A percentile compares a stretch with the other conserved stretches of the same genome.
These are phyloP conservation scores for Halictus rubicundus DNA, from an alignment of 1,140 invertebrate species.

Conservation along the genomic window DNA sequence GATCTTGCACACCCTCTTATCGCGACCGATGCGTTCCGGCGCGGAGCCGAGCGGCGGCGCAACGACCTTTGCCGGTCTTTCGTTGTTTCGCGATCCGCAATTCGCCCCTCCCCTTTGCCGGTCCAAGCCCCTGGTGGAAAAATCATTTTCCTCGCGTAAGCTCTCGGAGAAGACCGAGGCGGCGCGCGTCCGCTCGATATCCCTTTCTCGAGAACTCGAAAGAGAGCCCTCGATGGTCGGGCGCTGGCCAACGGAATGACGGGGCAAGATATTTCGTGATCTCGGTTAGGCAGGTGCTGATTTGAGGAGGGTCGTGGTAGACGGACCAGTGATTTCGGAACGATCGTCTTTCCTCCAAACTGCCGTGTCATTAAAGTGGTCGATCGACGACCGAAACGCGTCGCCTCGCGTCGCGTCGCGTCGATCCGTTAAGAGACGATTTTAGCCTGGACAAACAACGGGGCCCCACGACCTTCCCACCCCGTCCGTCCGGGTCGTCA, in stretches of 20 bases:
- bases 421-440: not conserved
- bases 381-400: conserved; percentile 2
- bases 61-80: too few species aligned
- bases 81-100: too few species aligned
- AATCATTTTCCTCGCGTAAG: too few species aligned
- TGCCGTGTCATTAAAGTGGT: conserved; percentile 57
- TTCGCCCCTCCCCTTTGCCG: too few species aligned
- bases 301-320: conserved; percentile 69
- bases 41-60: not conserved
- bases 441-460: not conserved
- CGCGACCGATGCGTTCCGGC: too few species aligned
- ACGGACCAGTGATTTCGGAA: conserved; percentile 44
- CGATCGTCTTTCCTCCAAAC: conserved; percentile 41
- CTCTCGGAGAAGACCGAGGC: too few species aligned
- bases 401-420: too few species aligned
- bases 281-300: conserved; percentile 72
- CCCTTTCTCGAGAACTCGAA: too few species aligned
- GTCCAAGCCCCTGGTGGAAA: too few species aligned
- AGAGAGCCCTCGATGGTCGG: conserved; percentile 8
- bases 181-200: too few species aligned
- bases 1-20: conserved; percentile 36
- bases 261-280: conserved; percentile 61
- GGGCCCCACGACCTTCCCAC: not conserved
- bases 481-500: not conserved
- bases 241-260: conserved; percentile 60